Conservation (phyloP, 2,113 vertebrate species). For the Meleagris gallopavo region DNA sequence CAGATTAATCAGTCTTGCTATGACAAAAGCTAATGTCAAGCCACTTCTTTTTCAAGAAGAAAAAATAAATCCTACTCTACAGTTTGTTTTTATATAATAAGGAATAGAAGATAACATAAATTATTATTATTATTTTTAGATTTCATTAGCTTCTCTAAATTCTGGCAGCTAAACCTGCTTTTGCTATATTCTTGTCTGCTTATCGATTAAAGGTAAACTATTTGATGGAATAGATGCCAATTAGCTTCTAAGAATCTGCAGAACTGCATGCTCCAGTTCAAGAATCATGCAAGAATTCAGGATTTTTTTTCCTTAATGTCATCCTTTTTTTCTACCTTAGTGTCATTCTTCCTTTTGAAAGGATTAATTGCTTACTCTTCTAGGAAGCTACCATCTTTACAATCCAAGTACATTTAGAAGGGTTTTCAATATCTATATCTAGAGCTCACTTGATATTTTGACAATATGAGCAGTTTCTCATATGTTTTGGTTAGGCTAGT, state of each 20-base stretch:
- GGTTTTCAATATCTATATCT: not conserved
- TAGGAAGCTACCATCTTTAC: not conserved
- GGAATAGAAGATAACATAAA: not conserved
- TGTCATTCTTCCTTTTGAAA: not conserved
- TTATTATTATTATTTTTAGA: not conserved
- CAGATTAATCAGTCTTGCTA: not conserved
- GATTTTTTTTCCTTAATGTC: not conserved
- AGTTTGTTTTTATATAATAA: not conserved
- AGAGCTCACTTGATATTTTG: not conserved
- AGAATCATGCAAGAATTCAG: not conserved
- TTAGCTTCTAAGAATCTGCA: not conserved
- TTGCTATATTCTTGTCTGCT: not conserved
- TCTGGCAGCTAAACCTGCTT: not conserved
- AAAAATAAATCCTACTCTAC: not conserved
- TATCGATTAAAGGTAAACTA: not conserved
- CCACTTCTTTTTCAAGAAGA: not conserved
- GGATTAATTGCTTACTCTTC: not conserved
- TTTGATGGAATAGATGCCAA: rapidly evolving
- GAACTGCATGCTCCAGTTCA: not conserved
- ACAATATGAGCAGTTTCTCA: not conserved
- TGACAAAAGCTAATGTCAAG: not conserved
- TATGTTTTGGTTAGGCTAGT: not conserved
- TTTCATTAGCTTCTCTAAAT: not conserved
- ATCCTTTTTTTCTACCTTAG: not conserved
- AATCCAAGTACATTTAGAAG: not conserved